Evolutionary conservation across 2,113 vertebrate species (phyloP).

Genomic region (Megaleporinus macrocephalus): DNA sequence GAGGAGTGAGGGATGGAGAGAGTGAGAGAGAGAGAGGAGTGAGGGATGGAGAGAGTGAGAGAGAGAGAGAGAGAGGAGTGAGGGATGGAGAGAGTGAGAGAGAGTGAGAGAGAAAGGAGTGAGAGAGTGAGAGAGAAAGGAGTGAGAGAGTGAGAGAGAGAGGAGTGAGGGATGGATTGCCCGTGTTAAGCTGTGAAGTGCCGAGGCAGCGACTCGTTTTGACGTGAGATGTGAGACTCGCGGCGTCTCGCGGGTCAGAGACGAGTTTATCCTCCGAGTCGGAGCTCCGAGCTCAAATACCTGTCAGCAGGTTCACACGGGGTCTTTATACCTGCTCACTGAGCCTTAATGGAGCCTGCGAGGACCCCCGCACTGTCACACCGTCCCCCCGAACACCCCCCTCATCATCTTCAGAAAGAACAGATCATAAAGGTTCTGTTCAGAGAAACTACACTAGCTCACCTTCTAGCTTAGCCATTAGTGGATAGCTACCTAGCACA

Average conservation of each 20-base stretch:
- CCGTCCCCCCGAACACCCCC: neutral
- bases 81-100: too few species aligned
- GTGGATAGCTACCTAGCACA: too few species aligned
- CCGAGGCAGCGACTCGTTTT: constrained; percentile 42
- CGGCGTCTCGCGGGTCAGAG: constrained; percentile 35
- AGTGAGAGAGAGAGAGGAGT: too few species aligned
- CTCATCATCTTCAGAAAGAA: too few species aligned
- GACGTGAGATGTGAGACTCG: constrained; percentile 51
- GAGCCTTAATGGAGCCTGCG: neutral
- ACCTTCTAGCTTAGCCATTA: too few species aligned
- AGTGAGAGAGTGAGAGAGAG: neutral
- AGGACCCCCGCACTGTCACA: neutral
- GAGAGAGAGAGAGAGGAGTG: too few species aligned
- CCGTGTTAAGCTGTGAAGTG: constrained; percentile 24
- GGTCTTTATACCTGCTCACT: neutral
- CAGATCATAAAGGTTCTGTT: too few species aligned
- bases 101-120: too few species aligned
- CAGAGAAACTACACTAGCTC: too few species aligned
- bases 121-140: too few species aligned
- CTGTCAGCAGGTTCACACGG: neutral
- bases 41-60: too few species aligned
- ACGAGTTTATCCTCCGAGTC: constrained; percentile 28
- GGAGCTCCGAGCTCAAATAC: neutral
- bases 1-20: too few species aligned
- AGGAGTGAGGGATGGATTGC: neutral